Conservation (phyloP, 2,888 invertebrate species). For the Thymelicus sylvestris region DNA sequence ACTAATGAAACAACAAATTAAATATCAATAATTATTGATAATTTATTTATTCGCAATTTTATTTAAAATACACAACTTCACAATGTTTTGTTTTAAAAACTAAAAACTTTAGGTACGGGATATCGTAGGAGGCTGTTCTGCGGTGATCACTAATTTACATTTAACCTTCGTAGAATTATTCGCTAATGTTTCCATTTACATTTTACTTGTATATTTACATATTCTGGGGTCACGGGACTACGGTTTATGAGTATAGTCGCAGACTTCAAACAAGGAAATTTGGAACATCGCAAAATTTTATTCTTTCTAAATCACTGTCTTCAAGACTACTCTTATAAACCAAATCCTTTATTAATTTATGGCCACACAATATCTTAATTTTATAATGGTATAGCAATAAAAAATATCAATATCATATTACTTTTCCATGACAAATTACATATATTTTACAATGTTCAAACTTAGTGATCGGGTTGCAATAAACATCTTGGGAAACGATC, state of each 20-base stretch:
- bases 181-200: slow-evolving; percentile 77
- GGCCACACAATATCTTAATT: slow-evolving; percentile 81
- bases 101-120: slow-evolving; percentile 82
- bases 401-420: slow-evolving; percentile 60
- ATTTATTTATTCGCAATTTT: slow-evolving; percentile 85
- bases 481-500: not conserved
- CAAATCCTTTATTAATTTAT: slow-evolving; percentile 62
- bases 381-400: slow-evolving; percentile 70
- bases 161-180: slow-evolving; percentile 66
- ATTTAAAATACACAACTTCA: slow-evolving; percentile 85
- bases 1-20: slow-evolving; percentile 46
- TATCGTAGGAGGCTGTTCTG: slow-evolving; percentile 76
- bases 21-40: slow-evolving; percentile 82
- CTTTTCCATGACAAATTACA: slow-evolving; percentile 52
- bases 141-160: slow-evolving; percentile 76
- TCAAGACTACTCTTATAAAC: slow-evolving; percentile 42
- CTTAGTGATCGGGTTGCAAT: slow-evolving; percentile 38
- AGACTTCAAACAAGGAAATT: slow-evolving; percentile 16
- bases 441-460: slow-evolving; percentile 38
- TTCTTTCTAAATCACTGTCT: slow-evolving; percentile 27
- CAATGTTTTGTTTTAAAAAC: slow-evolving; percentile 82
- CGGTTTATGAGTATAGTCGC: slow-evolving; percentile 56
- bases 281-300: slow-evolving; percentile 36
- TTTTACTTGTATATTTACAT: slow-evolving; percentile 66
- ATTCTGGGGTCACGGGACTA: slow-evolving; percentile 61